Evolutionary conservation across 2,113 vertebrate species (phyloP).

Genomic region (Crypturellus undulatus): DNA sequence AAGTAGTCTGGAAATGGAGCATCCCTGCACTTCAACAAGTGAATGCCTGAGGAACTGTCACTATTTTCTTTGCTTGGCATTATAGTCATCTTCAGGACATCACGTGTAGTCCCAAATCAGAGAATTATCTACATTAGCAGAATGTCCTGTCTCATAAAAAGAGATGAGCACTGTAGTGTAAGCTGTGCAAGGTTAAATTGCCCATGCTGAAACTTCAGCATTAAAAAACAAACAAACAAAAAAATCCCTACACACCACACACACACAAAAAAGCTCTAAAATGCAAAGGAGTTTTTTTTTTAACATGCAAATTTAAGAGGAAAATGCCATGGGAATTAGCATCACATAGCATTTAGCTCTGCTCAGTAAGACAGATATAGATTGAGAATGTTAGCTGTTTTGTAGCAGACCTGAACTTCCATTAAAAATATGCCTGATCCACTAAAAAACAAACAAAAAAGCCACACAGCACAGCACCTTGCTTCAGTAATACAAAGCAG

Average conservation of each 20-base stretch:
- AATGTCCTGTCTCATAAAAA: not conserved
- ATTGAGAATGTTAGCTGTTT: not conserved
- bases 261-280: not conserved
- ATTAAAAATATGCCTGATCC: not conserved
- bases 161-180: not conserved
- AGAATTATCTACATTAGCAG: not conserved
- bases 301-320: not conserved
- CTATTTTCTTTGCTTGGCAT: not conserved
- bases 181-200: not conserved
- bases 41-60: not conserved
- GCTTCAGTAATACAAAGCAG: not conserved
- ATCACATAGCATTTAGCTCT: not conserved
- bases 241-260: too few relatives aligned
- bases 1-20: rapidly evolving
- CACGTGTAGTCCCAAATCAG: not conserved
- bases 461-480: too few relatives aligned
- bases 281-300: not conserved
- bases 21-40: not conserved
- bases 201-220: not conserved
- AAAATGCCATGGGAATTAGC: not conserved
- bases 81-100: not conserved
- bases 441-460: not conserved
- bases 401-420: not conserved
- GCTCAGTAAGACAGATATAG: not conserved
- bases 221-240: not conserved